Percentiles rank a stretch among this genome's conserved stretches.
Evolutionary conservation across 2,888 invertebrate genomes (phyloP).

Genomic region (Spodoptera exigua): DNA sequence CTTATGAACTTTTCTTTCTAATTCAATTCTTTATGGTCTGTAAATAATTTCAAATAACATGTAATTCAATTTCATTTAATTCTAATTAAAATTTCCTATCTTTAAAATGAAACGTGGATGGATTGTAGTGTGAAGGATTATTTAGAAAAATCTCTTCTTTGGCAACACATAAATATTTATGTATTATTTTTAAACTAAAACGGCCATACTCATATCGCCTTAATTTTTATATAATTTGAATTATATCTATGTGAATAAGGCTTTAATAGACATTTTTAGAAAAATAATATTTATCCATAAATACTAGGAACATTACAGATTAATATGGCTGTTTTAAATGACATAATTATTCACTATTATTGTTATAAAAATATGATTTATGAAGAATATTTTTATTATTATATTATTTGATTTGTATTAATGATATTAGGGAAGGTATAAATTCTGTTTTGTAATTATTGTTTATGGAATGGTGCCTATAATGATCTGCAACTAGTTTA

Average conservation of each 20-base stretch:
- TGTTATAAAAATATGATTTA: conserved; percentile 22
- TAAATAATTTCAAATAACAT: conserved; percentile 45
- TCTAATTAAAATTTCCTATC: conserved; percentile 25
- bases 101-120: conserved; percentile 17
- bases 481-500: conserved; percentile 80
- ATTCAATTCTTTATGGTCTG: conserved; percentile 30
- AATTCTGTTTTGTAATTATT: conserved; percentile 59
- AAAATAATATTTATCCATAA: conserved; percentile 25
- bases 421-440: conserved; percentile 43
- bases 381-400: conserved; percentile 31
- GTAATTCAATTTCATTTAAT: conserved; percentile 18
- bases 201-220: conserved; percentile 7
- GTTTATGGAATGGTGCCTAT: conserved; percentile 81
- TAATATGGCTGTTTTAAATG: conserved; percentile 31
- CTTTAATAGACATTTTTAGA: background rate
- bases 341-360: conserved; percentile 25
- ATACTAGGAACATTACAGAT: conserved; percentile 2
- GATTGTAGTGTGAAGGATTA: conserved; percentile 18
- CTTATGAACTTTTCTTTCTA: conserved; percentile 23
- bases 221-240: too few relatives aligned
- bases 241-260: conserved; percentile 12
- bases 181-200: conserved; percentile 25
- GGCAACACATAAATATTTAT: background rate
- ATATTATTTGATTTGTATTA: conserved; percentile 28
- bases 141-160: conserved; percentile 30